Evolutionary conservation across 2,888 invertebrate genomes (phyloP), one percentile per base, ranked within the genome.

Genomic region (Horisme vitalbata): DNA sequence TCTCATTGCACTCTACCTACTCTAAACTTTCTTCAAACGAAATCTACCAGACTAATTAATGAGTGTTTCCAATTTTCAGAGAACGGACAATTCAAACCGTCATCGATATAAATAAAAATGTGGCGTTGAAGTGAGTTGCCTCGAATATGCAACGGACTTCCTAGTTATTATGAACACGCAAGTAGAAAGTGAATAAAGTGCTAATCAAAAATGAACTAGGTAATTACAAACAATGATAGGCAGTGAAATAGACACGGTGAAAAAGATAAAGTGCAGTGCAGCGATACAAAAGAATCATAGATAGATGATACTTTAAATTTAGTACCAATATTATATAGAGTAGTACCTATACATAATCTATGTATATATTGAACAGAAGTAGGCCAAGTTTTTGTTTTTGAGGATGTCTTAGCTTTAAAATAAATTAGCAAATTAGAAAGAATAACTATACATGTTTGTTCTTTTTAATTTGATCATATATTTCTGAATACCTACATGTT

Each of bases 391-490:
- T n/a, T n/a, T n/a, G n/a, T n/a, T n/a, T n/a, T n/a, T 7, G 4
- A 24, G 12, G 15, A 5, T 21, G 33, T 9, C 21, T 32, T 10
- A 30, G 18, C 5, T 18, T 8, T 14, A 34, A 55, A 23, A 21
- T 33, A 43, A 41, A 31, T 27, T 68, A 71, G 64, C 77, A 79
- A 82, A 78, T 74, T 79, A 76, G 68, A 65, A 77, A 82, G 74
- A 73, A 68, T 52, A 54, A 32, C 10, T 14, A 12, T 41, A 27
- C 3, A 32, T 49, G 41, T 55, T 66, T 75, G 66, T 67, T 73
- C 72, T 78, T 79, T 75, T 80, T 75, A 75, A 75, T 83, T 80
- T 83, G 77, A 76, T 64, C 71, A 59, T 23, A 37, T 45, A 51
- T 31, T 48, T 34, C 34, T 55, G 45, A 5, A 32, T 5, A 1